Percentiles rank a stretch among this genome's conserved stretches.
phyloP scores from a whole-genome alignment of 1,140 invertebrate genomes.

The Plectrocnemia conspersa region DNA sequence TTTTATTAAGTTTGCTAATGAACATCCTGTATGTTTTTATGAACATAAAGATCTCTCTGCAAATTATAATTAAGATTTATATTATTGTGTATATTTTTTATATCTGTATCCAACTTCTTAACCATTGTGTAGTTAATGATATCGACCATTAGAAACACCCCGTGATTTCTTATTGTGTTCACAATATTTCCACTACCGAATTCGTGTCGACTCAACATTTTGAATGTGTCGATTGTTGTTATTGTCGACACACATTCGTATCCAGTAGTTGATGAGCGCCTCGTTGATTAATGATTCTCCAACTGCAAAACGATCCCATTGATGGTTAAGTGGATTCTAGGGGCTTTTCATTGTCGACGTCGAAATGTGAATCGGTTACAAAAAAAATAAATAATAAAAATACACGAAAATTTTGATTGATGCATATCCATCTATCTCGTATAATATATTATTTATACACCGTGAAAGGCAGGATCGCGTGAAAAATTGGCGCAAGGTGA shows the following conservation, averaged over 20 bases:
- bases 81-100: too few species aligned
- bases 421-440: conserved; percentile 25
- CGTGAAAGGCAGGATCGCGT: conserved; percentile 22
- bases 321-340: conserved; percentile 33
- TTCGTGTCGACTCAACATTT: conserved; percentile 9
- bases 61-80: too few species aligned
- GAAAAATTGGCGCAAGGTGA: neutral
- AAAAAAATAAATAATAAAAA: conserved; percentile 15
- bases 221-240: conserved; percentile 5
- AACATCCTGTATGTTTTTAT: too few species aligned
- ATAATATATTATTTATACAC: too few species aligned
- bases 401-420: conserved; percentile 30
- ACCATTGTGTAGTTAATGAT: neutral
- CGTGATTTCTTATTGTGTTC: neutral
- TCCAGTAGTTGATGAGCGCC: conserved; percentile 30
- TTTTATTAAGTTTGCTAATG: too few species aligned
- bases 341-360: conserved; percentile 18
- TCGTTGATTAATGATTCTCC: conserved; percentile 32
- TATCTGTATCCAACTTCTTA: too few species aligned
- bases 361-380: neutral
- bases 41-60: too few species aligned
- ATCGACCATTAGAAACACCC: conserved; percentile 1
- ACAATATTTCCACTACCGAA: conserved; percentile 9
- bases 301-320: conserved; percentile 34
- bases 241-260: conserved; percentile 18